These are phyloP conservation scores for Halocaridina rubra DNA, from an alignment of 2,888 invertebrate species.

Conservation along the genomic window DNA sequence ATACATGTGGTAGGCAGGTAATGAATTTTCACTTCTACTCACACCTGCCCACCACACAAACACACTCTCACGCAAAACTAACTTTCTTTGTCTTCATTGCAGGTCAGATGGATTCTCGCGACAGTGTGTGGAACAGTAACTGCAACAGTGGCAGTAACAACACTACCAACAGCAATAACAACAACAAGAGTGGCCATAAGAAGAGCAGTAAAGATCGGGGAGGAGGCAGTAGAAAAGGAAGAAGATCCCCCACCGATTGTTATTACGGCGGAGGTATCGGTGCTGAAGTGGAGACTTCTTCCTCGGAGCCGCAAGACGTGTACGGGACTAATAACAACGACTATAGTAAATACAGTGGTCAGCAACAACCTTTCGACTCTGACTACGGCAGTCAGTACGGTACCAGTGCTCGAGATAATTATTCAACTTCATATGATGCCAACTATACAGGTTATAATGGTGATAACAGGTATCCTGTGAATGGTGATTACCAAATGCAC, in stretches of 20 bases:
- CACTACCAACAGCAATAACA: background rate
- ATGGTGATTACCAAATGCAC: background rate
- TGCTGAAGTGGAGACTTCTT: background rate
- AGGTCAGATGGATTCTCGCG: conserved; percentile 31
- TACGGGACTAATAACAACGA: conserved; percentile 52
- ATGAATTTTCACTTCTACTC: too few relatives aligned
- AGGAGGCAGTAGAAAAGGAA: background rate
- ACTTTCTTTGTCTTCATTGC: background rate
- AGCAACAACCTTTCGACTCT: background rate
- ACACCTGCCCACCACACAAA: too few relatives aligned
- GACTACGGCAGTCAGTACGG: background rate
- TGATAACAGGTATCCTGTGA: background rate
- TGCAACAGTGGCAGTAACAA: background rate
- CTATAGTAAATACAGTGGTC: conserved; percentile 40
- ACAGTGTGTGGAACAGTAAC: background rate
- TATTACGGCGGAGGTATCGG: background rate
- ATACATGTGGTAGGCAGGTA: too few relatives aligned
- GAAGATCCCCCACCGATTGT: conserved; percentile 11
- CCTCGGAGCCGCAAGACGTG: background rate
- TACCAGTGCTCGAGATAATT: background rate
- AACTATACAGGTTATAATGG: background rate
- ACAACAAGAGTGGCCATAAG: background rate
- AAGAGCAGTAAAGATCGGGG: background rate
- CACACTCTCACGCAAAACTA: too few relatives aligned
- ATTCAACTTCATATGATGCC: background rate